Conservation (phyloP, 2,888 invertebrate species). For the Oscheius myriophilus region DNA sequence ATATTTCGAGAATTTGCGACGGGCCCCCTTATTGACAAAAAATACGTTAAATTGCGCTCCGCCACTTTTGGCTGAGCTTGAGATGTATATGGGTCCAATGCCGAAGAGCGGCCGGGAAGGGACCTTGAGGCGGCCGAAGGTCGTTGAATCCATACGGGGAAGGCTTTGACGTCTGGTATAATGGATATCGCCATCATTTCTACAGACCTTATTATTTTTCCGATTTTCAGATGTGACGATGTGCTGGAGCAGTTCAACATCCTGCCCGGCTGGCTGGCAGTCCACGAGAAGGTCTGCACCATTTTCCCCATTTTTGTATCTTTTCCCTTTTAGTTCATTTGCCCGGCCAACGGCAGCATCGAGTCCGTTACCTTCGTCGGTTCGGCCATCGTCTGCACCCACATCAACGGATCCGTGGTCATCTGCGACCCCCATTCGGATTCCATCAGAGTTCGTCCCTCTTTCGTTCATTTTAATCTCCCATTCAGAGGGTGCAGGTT, state of each 20-base stretch:
- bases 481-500: slow-evolving; percentile 55
- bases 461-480: not conserved
- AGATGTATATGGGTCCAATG: too few species aligned
- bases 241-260: slow-evolving; percentile 50
- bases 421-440: slow-evolving; percentile 25
- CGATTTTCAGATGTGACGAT: slow-evolving; percentile 32
- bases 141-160: too few species aligned
- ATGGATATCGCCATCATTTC: too few species aligned
- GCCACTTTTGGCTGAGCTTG: too few species aligned
- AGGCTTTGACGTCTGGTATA: too few species aligned
- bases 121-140: too few species aligned
- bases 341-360: slow-evolving; percentile 28
- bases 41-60: too few species aligned
- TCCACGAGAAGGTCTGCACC: slow-evolving; percentile 32
- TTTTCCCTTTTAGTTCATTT: slow-evolving; percentile 25
- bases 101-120: too few species aligned
- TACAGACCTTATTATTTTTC: not conserved
- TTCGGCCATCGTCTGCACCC: slow-evolving; percentile 22
- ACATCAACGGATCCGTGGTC: slow-evolving; percentile 31
- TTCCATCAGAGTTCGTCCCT: slow-evolving; percentile 9
- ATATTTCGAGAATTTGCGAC: too few species aligned
- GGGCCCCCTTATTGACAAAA: too few species aligned
- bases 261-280: slow-evolving; percentile 39
- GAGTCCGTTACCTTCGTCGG: slow-evolving; percentile 34
- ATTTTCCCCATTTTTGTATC: not conserved